phyloP scores from a whole-genome alignment of 2,113 vertebrate genomes.

The Ammodytes marinus region DNA sequence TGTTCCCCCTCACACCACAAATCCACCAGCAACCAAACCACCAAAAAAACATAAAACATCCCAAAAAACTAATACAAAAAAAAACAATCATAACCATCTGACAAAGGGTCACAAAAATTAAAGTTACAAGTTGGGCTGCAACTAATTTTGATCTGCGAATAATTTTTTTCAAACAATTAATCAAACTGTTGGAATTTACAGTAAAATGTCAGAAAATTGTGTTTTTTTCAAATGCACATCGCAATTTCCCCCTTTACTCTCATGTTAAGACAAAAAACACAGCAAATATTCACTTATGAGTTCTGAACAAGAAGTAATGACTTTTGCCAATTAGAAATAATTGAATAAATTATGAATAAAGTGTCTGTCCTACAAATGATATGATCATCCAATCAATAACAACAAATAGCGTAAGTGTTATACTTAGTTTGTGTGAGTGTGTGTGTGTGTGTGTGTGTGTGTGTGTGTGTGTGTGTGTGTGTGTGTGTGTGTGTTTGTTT shows the following conservation, averaged over 20 bases:
- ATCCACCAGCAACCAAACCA: slow-evolving; percentile 54
- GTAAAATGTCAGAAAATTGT: background rate
- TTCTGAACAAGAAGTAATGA: background rate
- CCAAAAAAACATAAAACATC: slow-evolving; percentile 20
- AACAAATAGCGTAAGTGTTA: too few relatives aligned
- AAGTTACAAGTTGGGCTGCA: background rate
- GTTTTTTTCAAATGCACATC: background rate
- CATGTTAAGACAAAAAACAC: background rate
- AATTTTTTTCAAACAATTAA: background rate
- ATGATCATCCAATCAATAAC: too few relatives aligned
- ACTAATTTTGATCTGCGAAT: background rate
- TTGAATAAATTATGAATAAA: background rate
- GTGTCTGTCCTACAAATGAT: too few relatives aligned
- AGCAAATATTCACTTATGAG: background rate
- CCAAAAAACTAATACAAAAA: slow-evolving; percentile 5
- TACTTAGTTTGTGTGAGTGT: too few relatives aligned
- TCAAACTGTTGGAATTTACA: background rate
- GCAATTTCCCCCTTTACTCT: background rate
- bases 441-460: too few relatives aligned
- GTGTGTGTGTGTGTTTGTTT: too few relatives aligned
- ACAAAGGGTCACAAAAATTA: background rate
- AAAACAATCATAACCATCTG: background rate
- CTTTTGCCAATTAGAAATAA: background rate
- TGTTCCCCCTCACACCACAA: slow-evolving; percentile 43
- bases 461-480: too few relatives aligned